Conservation (phyloP, 2,797 vertebrate genomes). For the Thalassophryne amazonica region DNA sequence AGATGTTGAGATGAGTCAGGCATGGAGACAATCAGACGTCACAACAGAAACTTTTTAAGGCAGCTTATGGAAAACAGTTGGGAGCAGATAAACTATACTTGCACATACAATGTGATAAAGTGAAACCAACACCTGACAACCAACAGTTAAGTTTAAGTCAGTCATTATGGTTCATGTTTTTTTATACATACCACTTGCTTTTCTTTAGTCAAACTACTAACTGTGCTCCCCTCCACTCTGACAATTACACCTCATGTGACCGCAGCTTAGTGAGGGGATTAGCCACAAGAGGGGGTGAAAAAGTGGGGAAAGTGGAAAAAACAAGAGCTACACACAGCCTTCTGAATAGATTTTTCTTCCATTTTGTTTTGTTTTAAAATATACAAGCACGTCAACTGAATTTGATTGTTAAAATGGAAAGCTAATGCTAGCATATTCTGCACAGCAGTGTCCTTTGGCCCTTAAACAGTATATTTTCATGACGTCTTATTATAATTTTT, state of each 20-base stretch:
- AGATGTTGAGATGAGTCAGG: conserved; percentile 33
- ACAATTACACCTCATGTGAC: conserved; percentile 68
- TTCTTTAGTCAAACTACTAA: conserved; percentile 18
- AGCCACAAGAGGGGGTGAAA: conserved; percentile 18
- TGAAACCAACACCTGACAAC: background rate
- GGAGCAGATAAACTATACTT: background rate
- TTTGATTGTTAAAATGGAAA: too few species aligned
- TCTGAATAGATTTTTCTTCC: too few species aligned
- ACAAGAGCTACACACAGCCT: background rate
- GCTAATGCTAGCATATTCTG: too few species aligned
- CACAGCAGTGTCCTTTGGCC: too few species aligned
- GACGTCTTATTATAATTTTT: too few species aligned
- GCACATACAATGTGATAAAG: background rate
- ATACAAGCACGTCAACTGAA: too few species aligned
- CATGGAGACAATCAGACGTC: conserved; percentile 18
- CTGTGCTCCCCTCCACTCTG: conserved; percentile 28
- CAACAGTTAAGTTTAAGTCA: too few species aligned
- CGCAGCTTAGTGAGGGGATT: conserved; percentile 68
- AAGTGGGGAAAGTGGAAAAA: background rate
- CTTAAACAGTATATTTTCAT: too few species aligned
- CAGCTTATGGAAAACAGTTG: background rate
- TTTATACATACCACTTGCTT: conserved; percentile 20
- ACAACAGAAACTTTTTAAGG: background rate
- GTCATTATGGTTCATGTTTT: conserved; percentile 30
- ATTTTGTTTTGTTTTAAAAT: too few species aligned